Evolutionary conservation across 2,888 invertebrate genomes (phyloP), one percentile per base, ranked within the genome.

Genomic region (Xylota sylvarum): DNA sequence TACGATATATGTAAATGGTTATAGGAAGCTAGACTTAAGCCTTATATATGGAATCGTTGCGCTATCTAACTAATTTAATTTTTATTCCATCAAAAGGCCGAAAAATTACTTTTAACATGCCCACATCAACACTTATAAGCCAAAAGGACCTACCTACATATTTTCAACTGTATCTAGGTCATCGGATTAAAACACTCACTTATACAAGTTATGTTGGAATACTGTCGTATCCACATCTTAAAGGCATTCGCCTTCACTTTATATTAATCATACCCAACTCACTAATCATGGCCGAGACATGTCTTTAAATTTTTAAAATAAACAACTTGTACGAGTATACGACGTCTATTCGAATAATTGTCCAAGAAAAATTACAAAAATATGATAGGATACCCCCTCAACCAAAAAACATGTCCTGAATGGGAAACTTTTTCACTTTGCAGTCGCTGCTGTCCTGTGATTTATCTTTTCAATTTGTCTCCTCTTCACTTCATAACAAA

Each of bases 401-500:
- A 55, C 19, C 40, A n/a, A 50, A 37, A 76, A 58, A 46, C 56
- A 73, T 65, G 67, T 67, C 67, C 40, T 19, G 62, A 69, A 73
- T 69, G 79, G 43, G 58, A 64, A 83, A 78, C 46, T 79, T 80
- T 74, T 85, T 70, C 76, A 85, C 76, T 80, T 80, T 52, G 48
- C 58, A 56, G 23, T 23, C 64, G 60, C 40, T 58, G n/a, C 35
- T 60, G 76, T 67, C 12, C 58, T 76, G 85, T 76, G 85, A 85
- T 80, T 85, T 85, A 85, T 85, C 65, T 65, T 72, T 80, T 85
- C 85, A 85, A 85, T 85, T 85, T 80, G 85, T 85, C 85, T 65
- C 69, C 64, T 69, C 62, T 56, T 64, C 79, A 83, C 73, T 83
- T 56, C 64, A 74, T 56, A 55, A 50, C 50, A 79, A 69, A 56